Evolutionary conservation across 1,140 invertebrate genomes (phyloP).

Genomic region (Bradysia coprophila): DNA sequence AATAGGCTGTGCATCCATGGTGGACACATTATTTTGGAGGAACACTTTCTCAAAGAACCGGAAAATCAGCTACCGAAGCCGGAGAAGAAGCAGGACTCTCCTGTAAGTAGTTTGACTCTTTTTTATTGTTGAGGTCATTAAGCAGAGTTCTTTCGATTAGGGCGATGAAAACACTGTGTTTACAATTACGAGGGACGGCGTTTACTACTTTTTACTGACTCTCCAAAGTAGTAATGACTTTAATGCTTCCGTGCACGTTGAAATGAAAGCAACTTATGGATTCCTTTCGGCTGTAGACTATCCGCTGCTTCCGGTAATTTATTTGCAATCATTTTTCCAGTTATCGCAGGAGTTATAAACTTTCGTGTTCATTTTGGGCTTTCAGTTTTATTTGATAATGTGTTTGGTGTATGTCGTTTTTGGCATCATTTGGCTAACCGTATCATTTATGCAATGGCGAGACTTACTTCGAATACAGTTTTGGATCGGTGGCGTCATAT

Average conservation of each 20-base stretch:
- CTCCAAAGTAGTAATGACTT: constrained; percentile 19
- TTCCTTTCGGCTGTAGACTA: constrained; percentile 58
- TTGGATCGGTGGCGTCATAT: constrained; percentile 82
- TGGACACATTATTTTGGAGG: neutral
- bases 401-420: constrained; percentile 68
- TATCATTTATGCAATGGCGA: constrained; percentile 74
- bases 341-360: too few species aligned
- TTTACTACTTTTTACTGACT: constrained; percentile 30
- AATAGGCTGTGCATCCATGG: neutral
- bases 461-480: constrained; percentile 87
- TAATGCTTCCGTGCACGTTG: constrained; percentile 33
- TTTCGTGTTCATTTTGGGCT: too few species aligned
- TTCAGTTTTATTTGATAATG: constrained; percentile 86
- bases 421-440: constrained; percentile 64
- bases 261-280: constrained; percentile 43
- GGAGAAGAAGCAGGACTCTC: neutral
- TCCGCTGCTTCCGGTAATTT: constrained; percentile 43
- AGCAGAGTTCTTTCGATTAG: constrained; percentile 7
- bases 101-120: neutral
- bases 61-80: neutral
- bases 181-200: constrained; percentile 28
- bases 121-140: neutral
- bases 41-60: neutral
- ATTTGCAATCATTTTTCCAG: too few species aligned
- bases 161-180: constrained; percentile 21